phyloP scores from a whole-genome alignment of 2,797 vertebrate species.

The Aldrovandia affinis region DNA sequence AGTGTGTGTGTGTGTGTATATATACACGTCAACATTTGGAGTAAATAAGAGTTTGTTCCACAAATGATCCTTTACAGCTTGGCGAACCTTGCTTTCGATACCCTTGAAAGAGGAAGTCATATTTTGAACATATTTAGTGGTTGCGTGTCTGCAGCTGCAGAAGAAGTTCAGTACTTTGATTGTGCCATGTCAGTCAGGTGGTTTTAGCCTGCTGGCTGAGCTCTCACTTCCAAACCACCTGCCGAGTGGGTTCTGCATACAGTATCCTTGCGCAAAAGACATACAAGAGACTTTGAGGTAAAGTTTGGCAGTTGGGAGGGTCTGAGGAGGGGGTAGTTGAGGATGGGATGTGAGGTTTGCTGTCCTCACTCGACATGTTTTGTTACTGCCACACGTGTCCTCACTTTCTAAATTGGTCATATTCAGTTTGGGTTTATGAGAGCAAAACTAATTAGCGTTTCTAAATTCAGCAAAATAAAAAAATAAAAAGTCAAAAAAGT shows the following conservation, averaged over 20 bases:
- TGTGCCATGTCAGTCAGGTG: constrained; percentile 65
- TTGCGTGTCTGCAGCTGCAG: constrained; percentile 59
- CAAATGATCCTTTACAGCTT: neutral
- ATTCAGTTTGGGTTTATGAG: constrained; percentile 83
- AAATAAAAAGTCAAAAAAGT: constrained; percentile 57
- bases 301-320: constrained; percentile 47
- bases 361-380: constrained; percentile 44
- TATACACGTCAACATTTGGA: neutral
- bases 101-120: constrained; percentile 58
- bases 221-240: constrained; percentile 39
- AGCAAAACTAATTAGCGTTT: constrained; percentile 85
- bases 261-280: constrained; percentile 52
- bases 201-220: constrained; percentile 55
- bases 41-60: neutral
- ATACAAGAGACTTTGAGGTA: constrained; percentile 25
- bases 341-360: constrained; percentile 60
- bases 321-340: constrained; percentile 61
- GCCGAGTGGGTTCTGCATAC: constrained; percentile 49
- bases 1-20: neutral
- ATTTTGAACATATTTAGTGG: constrained; percentile 9
- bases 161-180: constrained; percentile 64
- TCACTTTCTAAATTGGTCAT: constrained; percentile 79
- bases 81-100: constrained; percentile 34
- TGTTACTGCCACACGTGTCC: constrained; percentile 70
- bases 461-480: constrained; percentile 75